These are phyloP conservation scores for Sebastes flavidus DNA, from an alignment of 2,797 vertebrate genomes.

Conservation along the genomic window DNA sequence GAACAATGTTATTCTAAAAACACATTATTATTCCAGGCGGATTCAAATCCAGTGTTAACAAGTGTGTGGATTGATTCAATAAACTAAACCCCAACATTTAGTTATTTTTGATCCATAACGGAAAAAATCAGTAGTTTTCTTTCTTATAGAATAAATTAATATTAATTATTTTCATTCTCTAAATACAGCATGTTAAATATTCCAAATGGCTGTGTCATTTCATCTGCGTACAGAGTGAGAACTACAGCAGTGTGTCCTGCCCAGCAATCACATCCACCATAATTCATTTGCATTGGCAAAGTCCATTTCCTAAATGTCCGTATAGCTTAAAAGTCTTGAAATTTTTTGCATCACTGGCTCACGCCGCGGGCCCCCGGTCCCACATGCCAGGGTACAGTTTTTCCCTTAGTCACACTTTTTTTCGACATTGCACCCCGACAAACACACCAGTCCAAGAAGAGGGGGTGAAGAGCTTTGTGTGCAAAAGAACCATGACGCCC, in stretches of 20 bases:
- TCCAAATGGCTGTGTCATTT: conserved; percentile 80
- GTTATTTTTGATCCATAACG: conserved; percentile 80
- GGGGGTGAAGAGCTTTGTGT: conserved; percentile 66
- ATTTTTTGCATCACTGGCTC: conserved; percentile 38
- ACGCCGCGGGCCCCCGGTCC: conserved; percentile 28
- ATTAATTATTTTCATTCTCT: conserved; percentile 90
- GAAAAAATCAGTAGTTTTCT: conserved; percentile 83
- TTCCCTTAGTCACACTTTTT: conserved; percentile 13
- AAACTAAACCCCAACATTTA: conserved; percentile 76
- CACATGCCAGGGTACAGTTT: conserved; percentile 20
- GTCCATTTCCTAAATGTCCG: conserved; percentile 52
- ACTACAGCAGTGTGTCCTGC: conserved; percentile 51
- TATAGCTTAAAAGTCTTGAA: conserved; percentile 66
- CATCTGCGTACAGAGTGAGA: conserved; percentile 51
- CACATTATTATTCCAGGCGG: conserved; percentile 68
- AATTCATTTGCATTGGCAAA: conserved; percentile 45
- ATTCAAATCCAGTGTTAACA: conserved; percentile 82
- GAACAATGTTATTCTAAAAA: conserved; percentile 55
- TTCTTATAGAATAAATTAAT: conserved; percentile 97
- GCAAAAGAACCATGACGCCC: conserved; percentile 64
- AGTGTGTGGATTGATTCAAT: conserved; percentile 60
- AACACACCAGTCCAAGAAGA: conserved; percentile 34
- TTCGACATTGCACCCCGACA: conserved; percentile 22
- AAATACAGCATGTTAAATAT: conserved; percentile 97
- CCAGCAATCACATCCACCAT: conserved; percentile 54